Base-by-base conservation (phyloP, 2,888 invertebrate genomes). In the Onchidella celtica region DNA sequence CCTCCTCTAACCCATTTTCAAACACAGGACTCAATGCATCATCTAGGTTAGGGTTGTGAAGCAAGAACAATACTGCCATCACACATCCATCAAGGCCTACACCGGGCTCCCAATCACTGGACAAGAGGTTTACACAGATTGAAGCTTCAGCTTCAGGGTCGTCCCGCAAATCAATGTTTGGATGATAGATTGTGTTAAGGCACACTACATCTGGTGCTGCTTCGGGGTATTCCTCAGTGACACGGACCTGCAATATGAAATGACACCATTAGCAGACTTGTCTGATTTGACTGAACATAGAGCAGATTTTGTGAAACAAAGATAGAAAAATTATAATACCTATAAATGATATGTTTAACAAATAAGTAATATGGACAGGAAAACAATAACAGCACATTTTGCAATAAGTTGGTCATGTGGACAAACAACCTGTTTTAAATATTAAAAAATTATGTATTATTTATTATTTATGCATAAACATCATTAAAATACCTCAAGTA, bases 191-290 rank as follows among this genome's bases (percentile, higher is more conserved):
- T 89, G 96, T 96, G 63, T 98, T 98, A 94, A 97, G 97, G 94
- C 98, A 98, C 94, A 97, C 97, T 55, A 98, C 98, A 94, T 97
- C 97, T 47, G 98, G 98, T 69, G 98, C 97, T 93, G 97, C 97
- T 90, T 97, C 97, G 59, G 98, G 98, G 94, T 98, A 98, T 94
- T 97, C 97, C 90, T 97, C 97, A 90, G 97, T 97, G 92, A 98
- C 96, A 95, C 96, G 94, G 97, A 98, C 94, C 97, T 98, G 95
- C 97, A 98, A 90, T 3, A 21, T 65, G 65, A 21, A 40, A 47
- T 24, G 32, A 32, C 24, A 32, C n/a, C n/a, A n/a, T n/a, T n/a
- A 9, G 14, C 11, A 63, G 9, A n/a, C 14, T 24, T 63, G 24
- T 29, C 3, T 29, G 3, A 65, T 17, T 65, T 29, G 9, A 6